A percentile compares a stretch with the other conserved stretches of the same genome.
phyloP scores from a whole-genome alignment of 2,888 invertebrate species.

The Pheosia gnoma region DNA sequence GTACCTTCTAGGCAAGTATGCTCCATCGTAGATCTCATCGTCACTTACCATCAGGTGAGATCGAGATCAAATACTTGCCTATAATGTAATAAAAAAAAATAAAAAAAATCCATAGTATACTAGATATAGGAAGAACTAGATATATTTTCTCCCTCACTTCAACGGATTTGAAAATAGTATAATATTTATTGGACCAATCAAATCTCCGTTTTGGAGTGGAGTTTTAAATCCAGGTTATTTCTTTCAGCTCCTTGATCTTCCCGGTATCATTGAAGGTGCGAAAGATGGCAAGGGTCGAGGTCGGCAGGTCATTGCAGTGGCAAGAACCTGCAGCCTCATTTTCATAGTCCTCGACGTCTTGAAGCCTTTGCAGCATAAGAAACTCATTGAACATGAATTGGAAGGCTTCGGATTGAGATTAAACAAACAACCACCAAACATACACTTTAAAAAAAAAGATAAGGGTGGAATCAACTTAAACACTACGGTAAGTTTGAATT shows the following conservation, averaged over 20 bases:
- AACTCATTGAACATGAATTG: slow-evolving; percentile 97
- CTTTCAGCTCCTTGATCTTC: slow-evolving; percentile 95
- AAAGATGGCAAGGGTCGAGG: slow-evolving; percentile 99
- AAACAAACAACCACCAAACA: slow-evolving; percentile 98
- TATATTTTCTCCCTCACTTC: no score
- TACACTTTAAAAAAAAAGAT: slow-evolving; percentile 97
- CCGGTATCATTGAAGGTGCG: slow-evolving; percentile 99
- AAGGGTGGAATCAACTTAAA: slow-evolving; percentile 99
- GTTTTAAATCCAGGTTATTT: slow-evolving; percentile 4
- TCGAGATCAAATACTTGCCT: no score
- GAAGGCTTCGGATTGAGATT: slow-evolving; percentile 99
- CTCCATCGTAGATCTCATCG: no score
- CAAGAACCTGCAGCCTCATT: slow-evolving; percentile 98
- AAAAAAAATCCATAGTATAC: no score
- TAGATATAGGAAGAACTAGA: no score
- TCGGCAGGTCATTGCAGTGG: slow-evolving; percentile 99
- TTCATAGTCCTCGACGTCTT: slow-evolving; percentile 99
- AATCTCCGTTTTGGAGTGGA: background rate
- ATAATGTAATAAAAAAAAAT: no score
- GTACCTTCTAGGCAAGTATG: no score
- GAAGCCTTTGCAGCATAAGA: slow-evolving; percentile 98
- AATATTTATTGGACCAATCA: background rate
- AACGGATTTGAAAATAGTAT: no score
- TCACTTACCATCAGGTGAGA: no score
- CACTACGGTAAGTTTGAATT: slow-evolving; percentile 86